Evolutionary conservation across 1,140 invertebrate species (phyloP).

Genomic region (Caenorhabditis latens): DNA sequence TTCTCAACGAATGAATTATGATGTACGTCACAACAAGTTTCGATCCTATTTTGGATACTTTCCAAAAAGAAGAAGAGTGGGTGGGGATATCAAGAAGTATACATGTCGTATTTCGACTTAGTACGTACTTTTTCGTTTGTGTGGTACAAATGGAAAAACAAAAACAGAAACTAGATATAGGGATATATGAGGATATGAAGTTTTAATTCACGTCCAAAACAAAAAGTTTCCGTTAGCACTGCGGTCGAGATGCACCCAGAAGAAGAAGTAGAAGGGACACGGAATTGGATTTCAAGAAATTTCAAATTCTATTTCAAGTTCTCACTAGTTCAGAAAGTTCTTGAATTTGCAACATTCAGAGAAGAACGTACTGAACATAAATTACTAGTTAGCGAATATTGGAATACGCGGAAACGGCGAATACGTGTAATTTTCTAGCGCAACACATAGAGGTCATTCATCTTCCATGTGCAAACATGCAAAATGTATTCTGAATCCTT

Average conservation of each 20-base stretch:
- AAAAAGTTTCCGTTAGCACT: no score
- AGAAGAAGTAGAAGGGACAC: background rate
- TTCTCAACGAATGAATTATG: conserved; percentile 21
- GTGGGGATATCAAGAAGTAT: background rate
- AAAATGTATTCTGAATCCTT: conserved; percentile 2
- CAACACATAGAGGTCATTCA: background rate
- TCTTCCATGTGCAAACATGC: background rate
- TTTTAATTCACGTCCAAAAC: no score
- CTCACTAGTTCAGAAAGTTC: background rate
- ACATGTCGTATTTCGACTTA: background rate
- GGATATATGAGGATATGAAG: no score
- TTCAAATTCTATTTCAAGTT: background rate
- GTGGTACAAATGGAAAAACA: background rate
- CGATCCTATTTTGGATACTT: background rate
- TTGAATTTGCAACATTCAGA: background rate
- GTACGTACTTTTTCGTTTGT: background rate
- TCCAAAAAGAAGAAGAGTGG: background rate
- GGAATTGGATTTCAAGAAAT: background rate
- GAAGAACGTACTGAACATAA: conserved; percentile 12
- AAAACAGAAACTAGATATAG: no score
- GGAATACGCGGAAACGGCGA: background rate
- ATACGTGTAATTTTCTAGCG: conserved; percentile 11
- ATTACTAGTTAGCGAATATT: background rate
- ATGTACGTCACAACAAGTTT: background rate
- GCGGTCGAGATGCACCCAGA: no score